phyloP scores from a whole-genome alignment of 2,113 vertebrate species.

The Perca schrenkii region DNA sequence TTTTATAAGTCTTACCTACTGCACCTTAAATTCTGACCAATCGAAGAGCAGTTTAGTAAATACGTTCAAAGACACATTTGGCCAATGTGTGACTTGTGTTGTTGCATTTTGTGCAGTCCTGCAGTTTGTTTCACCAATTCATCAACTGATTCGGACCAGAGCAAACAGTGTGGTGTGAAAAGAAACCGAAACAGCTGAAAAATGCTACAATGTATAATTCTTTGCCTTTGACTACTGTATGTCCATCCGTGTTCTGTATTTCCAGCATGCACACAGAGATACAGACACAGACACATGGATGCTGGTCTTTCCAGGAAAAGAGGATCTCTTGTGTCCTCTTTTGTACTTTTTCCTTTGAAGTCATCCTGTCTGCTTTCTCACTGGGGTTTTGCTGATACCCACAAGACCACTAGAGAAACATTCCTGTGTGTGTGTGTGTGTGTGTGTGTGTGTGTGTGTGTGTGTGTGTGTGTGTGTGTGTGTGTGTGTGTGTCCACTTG shows the following conservation, averaged over 20 bases:
- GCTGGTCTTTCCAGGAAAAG: slow-evolving; percentile 41
- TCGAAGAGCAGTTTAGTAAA: too few relatives aligned
- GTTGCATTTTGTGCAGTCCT: too few relatives aligned
- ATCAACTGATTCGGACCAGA: too few relatives aligned
- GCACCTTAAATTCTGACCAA: too few relatives aligned
- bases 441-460: slow-evolving; percentile 12
- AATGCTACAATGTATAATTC: too few relatives aligned
- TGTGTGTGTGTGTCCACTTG: slow-evolving; percentile 10
- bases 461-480: background rate
- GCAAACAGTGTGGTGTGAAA: too few relatives aligned
- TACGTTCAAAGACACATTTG: too few relatives aligned
- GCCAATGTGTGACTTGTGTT: too few relatives aligned
- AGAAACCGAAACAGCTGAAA: too few relatives aligned
- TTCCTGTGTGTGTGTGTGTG: slow-evolving; percentile 19
- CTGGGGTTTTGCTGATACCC: slow-evolving; percentile 44
- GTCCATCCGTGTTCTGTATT: slow-evolving; percentile 18
- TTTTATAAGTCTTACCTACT: too few relatives aligned
- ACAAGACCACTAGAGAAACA: slow-evolving; percentile 37
- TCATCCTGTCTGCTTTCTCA: slow-evolving; percentile 28
- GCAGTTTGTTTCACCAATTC: too few relatives aligned
- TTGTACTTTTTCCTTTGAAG: slow-evolving; percentile 49
- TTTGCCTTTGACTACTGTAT: background rate
- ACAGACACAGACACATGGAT: slow-evolving; percentile 1
- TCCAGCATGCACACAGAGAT: slow-evolving; percentile 2
- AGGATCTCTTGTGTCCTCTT: slow-evolving; percentile 41